Evolutionary conservation across 2,113 vertebrate genomes (phyloP).

Genomic region (Zonotrichia leucophrys): DNA sequence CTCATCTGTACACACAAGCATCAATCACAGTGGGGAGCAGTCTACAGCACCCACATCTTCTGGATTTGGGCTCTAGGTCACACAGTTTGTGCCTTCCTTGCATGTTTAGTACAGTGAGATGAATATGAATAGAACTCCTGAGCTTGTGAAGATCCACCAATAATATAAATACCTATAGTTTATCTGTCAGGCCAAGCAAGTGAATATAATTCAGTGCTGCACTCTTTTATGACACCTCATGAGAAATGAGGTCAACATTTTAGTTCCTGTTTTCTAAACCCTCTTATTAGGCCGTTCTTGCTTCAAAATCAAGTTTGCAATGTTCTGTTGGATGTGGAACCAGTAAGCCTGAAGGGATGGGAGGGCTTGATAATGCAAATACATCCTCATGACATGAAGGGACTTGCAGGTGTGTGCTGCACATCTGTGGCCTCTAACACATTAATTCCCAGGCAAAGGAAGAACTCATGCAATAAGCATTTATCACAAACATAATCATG

Average conservation of each 20-base stretch:
- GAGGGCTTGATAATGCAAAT: background rate
- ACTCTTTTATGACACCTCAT: background rate
- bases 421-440: background rate
- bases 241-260: background rate
- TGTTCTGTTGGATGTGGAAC: background rate
- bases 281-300: background rate
- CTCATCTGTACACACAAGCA: background rate
- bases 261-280: background rate
- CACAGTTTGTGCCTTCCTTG: background rate
- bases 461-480: background rate
- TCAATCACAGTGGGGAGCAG: background rate
- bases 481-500: background rate
- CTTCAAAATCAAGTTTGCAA: background rate
- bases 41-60: background rate
- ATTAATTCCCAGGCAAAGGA: background rate
- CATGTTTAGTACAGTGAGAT: background rate
- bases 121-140: background rate
- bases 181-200: background rate
- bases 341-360: background rate
- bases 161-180: background rate
- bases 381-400: fast-evolving
- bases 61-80: background rate
- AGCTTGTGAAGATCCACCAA: background rate
- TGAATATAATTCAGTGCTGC: background rate
- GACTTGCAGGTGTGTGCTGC: background rate